Evolutionary conservation across 1,140 invertebrate species (phyloP).

Genomic region (Pectinophora gossypiella): DNA sequence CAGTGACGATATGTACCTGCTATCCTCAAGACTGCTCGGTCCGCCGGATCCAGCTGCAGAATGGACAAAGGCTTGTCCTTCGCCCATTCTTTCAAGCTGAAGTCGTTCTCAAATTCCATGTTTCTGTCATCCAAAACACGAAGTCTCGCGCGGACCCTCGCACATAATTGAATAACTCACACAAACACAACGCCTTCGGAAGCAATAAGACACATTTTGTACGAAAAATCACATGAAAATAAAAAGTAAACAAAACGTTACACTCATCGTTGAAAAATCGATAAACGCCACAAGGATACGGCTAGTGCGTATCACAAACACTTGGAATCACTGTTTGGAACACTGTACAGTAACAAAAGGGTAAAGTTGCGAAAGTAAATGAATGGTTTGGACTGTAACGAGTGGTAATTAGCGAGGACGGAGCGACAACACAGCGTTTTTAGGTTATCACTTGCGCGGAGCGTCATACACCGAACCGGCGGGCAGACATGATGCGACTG

Average conservation of each 20-base stretch:
- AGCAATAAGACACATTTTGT: conserved; percentile 47
- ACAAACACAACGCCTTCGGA: conserved; percentile 56
- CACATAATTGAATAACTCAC: conserved; percentile 68
- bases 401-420: conserved; percentile 50
- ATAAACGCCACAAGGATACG: conserved; percentile 61
- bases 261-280: conserved; percentile 72
- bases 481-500: conserved; percentile 73
- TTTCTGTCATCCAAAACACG: conserved; percentile 72
- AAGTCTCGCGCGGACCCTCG: conserved; percentile 64
- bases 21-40: conserved; percentile 95
- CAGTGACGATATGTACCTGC: no score
- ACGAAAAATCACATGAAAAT: conserved; percentile 48
- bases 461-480: conserved; percentile 63
- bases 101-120: conserved; percentile 90
- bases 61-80: conserved; percentile 97
- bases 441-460: conserved; percentile 55
- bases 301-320: conserved; percentile 47
- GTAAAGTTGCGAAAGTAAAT: not conserved
- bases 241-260: conserved; percentile 70
- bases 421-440: conserved; percentile 51
- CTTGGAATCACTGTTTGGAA: conserved; percentile 34
- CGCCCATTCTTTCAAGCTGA: conserved; percentile 95
- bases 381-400: conserved; percentile 11
- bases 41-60: conserved; percentile 94
- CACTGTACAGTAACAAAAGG: conserved; percentile 25